Base-by-base conservation (phyloP, 2,113 vertebrate species). In the Pungitius pungitius region DNA sequence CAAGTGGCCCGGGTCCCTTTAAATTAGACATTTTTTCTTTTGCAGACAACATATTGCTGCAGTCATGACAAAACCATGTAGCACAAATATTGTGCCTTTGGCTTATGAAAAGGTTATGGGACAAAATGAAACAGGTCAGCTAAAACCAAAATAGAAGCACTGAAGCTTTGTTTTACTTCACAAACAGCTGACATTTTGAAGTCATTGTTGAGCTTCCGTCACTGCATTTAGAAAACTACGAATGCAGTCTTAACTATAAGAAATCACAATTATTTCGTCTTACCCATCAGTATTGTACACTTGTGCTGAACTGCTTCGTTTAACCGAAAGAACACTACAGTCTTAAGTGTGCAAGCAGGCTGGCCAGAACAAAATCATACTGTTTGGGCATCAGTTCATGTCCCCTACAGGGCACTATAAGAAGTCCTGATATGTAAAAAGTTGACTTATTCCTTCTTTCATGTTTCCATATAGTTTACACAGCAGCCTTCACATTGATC, bases 11-110 rank as follows among this genome's bases (percentile, higher is more conserved):
- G 1, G 45, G n/a, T 43, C 63, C 35, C 20, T 35, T 59, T 24
- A 49, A 71, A 73, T 59, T 49, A 30, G 13, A 49, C 55, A 51
- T 74, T 58, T 77, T 62, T 75, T 75, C 58, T 70, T 65, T 40
- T 33, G 63, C 18, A 65, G 55, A 12, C 33, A 40, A 58, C 40
- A 58, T 63, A 61, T 35, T 22, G 42, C 54, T 39, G 26, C 30
- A 26, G 79, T 83, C 57, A 68, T 24, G 35, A 71, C 26, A 67
- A 79, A 72, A 64, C 42, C 30, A 15, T 52, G 58, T 56, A 43
- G 55, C 45, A 49, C 40, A 59, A 26, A 72, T 45, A 37, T 56
- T 37, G 24, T 20, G 20, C 40, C 8, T 58, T 55, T 47, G 22
- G 15, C 47, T 66, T 35, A 26, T 70, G 37, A 67, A 73, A 73